Evolutionary conservation across 2,888 invertebrate species (phyloP), one percentile per base, ranked within the genome.

Genomic region (Kuschelorhynchus macadamiae): DNA sequence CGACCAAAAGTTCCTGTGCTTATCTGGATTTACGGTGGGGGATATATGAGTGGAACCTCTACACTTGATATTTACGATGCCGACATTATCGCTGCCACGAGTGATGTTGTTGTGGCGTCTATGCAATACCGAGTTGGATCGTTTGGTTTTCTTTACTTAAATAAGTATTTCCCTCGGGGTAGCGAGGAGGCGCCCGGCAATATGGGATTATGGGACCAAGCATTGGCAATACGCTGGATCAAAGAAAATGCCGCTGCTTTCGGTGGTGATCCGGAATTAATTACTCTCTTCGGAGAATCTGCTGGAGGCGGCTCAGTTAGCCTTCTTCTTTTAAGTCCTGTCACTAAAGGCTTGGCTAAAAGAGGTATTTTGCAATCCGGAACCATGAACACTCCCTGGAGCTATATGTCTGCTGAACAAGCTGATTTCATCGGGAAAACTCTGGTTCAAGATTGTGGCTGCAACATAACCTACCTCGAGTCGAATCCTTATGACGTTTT

Each of bases 11-110:
- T 92, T 76, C 93, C 96, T 57, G 91, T 96, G 78, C 85, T 96
- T 74, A 91, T 97, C 49, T 97, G 97, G 96, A 94, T 96, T 77
- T 96, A 96, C 82, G 96, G 97, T 0, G 97, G 97, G 4, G 95
- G 96, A 16, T 97, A 94, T 83, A 95, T 94, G 92, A 92, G 92
- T 77, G 97, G 97, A 20, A 94, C 96, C 16, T 92, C 95, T 42
- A 95, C 96, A 12, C 87, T 97, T 75, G 96, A 97, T 81, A 91
- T 98, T 71, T 98, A 98, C 86, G 96, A 98, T 84, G 97, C 95
- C 14, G 92, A 93, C 79, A 92, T 95, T 76, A 90, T 98, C 86
- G 93, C 97, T 16, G 92, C 93, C 20, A 91, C 91, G 67, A 93
- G 94, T 82, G 94, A 96, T 84, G 94, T 95, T 56, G 94, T 98